phyloP scores from a whole-genome alignment of 2,113 vertebrate species.

The Amphilophus citrinellus region DNA sequence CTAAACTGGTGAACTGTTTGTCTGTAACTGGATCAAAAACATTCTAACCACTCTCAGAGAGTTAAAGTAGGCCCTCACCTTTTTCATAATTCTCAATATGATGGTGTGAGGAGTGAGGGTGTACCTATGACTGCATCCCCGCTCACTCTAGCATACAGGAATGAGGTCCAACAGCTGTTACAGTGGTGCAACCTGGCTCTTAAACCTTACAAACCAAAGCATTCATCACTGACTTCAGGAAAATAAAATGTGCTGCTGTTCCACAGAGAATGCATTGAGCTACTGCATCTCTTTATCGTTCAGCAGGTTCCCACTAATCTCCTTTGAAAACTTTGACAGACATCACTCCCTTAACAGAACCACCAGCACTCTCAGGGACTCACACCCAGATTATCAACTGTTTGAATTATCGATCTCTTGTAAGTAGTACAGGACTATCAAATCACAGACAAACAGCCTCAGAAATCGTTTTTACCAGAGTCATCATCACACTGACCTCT shows the following conservation, averaged over 20 bases:
- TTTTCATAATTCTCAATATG: too few relatives aligned
- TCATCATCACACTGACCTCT: too few relatives aligned
- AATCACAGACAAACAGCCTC: too few relatives aligned
- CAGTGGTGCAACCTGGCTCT: too few relatives aligned
- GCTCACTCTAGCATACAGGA: too few relatives aligned
- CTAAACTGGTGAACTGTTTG: not conserved
- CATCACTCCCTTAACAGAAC: not conserved
- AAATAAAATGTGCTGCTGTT: not conserved
- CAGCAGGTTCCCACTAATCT: not conserved
- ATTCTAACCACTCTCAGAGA: not conserved
- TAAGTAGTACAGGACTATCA: too few relatives aligned
- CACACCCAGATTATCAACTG: too few relatives aligned
- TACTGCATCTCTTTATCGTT: not conserved
- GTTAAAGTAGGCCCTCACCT: not conserved
- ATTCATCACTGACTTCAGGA: not conserved
- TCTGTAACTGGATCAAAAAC: not conserved
- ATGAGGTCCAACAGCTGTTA: too few relatives aligned
- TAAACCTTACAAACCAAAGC: too few relatives aligned
- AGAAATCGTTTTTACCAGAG: too few relatives aligned
- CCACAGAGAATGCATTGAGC: not conserved
- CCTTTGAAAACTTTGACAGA: not conserved
- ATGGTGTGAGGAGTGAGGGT: not conserved
- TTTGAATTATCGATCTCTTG: too few relatives aligned
- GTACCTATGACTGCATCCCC: too few relatives aligned
- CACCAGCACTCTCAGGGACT: not conserved